Percentiles rank a stretch among this genome's conserved stretches.
These are phyloP conservation scores for Chaetogeoica ovagalla DNA, from an alignment of 2,888 invertebrate species.

Conservation along the genomic window DNA sequence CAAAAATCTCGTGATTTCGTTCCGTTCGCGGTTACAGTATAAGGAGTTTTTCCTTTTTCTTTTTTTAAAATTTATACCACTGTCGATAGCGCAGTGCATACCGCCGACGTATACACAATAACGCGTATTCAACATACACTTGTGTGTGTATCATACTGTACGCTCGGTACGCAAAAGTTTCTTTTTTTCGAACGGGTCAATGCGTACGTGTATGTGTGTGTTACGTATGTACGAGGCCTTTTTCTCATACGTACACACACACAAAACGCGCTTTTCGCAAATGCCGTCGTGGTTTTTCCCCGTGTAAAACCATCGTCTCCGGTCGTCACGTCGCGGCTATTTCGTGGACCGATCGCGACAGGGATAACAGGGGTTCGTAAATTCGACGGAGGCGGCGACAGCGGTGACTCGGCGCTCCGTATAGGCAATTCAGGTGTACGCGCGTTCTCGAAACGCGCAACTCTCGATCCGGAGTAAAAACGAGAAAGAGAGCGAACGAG, in stretches of 20 bases:
- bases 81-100: too few relatives aligned
- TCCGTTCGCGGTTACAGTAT: too few relatives aligned
- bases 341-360: background rate
- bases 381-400: background rate
- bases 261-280: background rate
- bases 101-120: too few relatives aligned
- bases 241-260: background rate
- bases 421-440: constrained; percentile 37
- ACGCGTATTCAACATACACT: background rate
- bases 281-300: background rate
- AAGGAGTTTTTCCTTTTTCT: too few relatives aligned
- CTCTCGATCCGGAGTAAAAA: background rate
- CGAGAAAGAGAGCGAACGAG: background rate
- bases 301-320: constrained; percentile 15
- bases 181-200: background rate
- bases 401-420: constrained; percentile 27
- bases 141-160: background rate
- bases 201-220: background rate
- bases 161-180: background rate
- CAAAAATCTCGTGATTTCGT: too few relatives aligned
- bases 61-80: too few relatives aligned
- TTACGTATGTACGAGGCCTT: background rate
- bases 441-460: constrained; percentile 12
- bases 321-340: background rate
- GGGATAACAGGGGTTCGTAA: constrained; percentile 33